phyloP scores from a whole-genome alignment of 23 tunicate species.

The Trididemnum miniatum region DNA sequence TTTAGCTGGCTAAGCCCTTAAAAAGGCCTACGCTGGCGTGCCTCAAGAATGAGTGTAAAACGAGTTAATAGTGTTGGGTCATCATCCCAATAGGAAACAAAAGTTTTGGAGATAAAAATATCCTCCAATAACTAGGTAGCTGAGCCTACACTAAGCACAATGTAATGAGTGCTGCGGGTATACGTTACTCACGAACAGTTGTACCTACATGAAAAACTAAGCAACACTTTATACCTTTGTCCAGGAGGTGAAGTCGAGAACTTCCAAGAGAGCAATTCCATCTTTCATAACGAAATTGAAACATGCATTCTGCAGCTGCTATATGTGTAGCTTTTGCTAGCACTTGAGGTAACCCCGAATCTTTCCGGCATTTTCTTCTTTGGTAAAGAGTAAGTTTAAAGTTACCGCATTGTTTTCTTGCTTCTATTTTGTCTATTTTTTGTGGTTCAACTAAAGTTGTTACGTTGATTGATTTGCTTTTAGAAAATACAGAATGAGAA shows the following conservation, averaged over 20 bases:
- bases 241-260: conserved; percentile 62
- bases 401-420: conserved; percentile 66
- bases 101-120: too few species aligned
- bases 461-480: not conserved
- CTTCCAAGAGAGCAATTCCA: conserved; percentile 87
- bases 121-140: too few species aligned
- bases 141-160: too few species aligned
- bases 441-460: conserved; percentile 45
- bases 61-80: too few species aligned
- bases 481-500: conserved; percentile 23
- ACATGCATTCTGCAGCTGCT: conserved; percentile 81
- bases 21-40: too few species aligned
- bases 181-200: too few species aligned
- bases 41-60: too few species aligned
- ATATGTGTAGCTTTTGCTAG: conserved; percentile 75
- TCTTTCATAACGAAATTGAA: conserved; percentile 78
- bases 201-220: too few species aligned
- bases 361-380: conserved; percentile 62
- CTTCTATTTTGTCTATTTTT: conserved; percentile 51
- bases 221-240: too few species aligned
- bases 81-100: too few species aligned
- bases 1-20: too few species aligned
- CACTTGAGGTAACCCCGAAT: conserved; percentile 88
- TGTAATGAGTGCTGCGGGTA: too few species aligned
- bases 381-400: conserved; percentile 59